Conservation (phyloP, 2,113 vertebrate species). For the Oryzias celebensis region DNA sequence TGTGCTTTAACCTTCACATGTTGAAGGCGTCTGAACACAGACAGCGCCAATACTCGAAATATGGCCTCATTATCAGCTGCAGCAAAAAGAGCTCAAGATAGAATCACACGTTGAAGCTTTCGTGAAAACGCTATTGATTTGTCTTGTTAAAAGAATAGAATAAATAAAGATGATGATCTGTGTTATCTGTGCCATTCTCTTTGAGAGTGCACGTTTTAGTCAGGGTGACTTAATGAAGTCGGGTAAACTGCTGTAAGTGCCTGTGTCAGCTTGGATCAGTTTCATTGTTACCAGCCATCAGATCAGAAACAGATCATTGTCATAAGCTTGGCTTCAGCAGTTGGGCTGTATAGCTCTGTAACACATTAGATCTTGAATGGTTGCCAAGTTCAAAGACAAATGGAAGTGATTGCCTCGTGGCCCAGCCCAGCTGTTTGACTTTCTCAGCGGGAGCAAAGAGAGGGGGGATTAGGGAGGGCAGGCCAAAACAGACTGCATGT, state of each 20-base stretch:
- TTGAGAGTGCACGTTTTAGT: slow-evolving; percentile 20
- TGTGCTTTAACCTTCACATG: slow-evolving; percentile 72
- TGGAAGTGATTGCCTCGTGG: slow-evolving; percentile 46
- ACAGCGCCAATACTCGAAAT: slow-evolving; percentile 60
- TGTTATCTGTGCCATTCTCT: slow-evolving; percentile 14
- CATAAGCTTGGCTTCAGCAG: slow-evolving; percentile 13
- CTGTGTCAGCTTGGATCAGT: slow-evolving; percentile 24
- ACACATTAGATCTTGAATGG: slow-evolving; percentile 35
- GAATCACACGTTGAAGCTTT: slow-evolving; percentile 58
- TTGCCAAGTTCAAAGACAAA: slow-evolving; percentile 45
- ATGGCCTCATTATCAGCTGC: slow-evolving; percentile 70
- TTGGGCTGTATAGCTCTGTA: slow-evolving; percentile 20
- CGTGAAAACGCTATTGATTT: slow-evolving; percentile 75
- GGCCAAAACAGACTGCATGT: slow-evolving; percentile 43
- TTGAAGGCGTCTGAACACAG: slow-evolving; percentile 56
- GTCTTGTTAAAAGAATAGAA: slow-evolving; percentile 39
- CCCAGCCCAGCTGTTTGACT: slow-evolving; percentile 51
- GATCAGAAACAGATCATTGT: slow-evolving; percentile 14
- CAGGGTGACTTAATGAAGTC: slow-evolving; percentile 49
- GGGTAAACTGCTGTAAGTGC: slow-evolving; percentile 14
- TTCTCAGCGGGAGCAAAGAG: slow-evolving; percentile 54
- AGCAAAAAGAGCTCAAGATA: slow-evolving; percentile 51
- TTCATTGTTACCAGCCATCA: slow-evolving; percentile 39
- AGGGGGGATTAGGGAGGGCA: slow-evolving; percentile 39
- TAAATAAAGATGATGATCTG: slow-evolving; percentile 18